These are phyloP conservation scores for Emys orbicularis DNA, from an alignment of 2,797 vertebrate species.

Conservation along the genomic window DNA sequence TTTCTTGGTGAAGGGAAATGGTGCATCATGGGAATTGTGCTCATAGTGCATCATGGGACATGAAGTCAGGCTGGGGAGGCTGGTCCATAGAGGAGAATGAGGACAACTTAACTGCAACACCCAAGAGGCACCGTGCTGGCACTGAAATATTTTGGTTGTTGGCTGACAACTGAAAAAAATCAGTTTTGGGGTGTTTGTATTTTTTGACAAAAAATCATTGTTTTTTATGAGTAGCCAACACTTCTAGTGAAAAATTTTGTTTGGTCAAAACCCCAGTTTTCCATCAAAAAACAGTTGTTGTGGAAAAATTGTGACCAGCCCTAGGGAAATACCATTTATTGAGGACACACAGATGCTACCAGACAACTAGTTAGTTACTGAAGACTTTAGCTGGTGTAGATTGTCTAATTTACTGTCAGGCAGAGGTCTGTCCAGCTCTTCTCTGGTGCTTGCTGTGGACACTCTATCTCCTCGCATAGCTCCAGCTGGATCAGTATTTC, in stretches of 20 bases:
- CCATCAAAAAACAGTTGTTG: not conserved
- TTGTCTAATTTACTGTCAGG: not conserved
- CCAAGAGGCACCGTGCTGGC: accelerated
- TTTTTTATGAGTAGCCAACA: not conserved
- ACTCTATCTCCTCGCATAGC: not conserved
- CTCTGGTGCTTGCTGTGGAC: not conserved
- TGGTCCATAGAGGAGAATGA: not conserved
- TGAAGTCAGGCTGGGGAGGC: not conserved
- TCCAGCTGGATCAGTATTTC: not conserved
- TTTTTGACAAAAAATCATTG: not conserved
- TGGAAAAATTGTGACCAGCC: not conserved
- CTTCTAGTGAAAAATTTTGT: not conserved
- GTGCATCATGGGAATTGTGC: not conserved
- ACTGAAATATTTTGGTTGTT: not conserved
- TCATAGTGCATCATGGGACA: not conserved
- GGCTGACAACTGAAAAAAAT: not conserved
- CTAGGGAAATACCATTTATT: not conserved
- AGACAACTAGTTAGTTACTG: not conserved
- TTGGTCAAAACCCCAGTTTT: not conserved
- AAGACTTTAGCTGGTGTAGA: not conserved
- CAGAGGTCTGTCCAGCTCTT: accelerated
- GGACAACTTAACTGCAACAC: not conserved
- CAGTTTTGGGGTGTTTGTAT: not conserved
- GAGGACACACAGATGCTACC: not conserved
- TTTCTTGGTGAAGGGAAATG: not conserved